phyloP scores from a whole-genome alignment of 1,140 invertebrate genomes.

The Semibalanus balanoides region DNA sequence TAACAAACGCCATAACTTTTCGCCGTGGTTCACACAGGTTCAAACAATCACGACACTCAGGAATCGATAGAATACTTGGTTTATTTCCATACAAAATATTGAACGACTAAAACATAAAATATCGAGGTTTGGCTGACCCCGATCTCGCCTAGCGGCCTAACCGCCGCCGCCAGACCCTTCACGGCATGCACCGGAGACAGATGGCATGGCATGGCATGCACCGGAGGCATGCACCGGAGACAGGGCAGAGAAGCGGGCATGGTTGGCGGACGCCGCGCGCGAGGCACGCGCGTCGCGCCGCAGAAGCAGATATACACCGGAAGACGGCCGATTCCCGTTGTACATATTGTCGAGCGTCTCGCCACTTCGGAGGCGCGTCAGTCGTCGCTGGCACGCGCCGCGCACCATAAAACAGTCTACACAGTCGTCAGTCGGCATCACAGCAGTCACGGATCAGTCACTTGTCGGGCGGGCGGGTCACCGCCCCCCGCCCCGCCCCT shows the following conservation, averaged over 20 bases:
- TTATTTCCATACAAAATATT: not conserved
- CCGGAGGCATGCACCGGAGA: too few relatives aligned
- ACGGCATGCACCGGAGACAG: too few relatives aligned
- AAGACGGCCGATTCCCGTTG: not conserved
- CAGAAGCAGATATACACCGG: not conserved
- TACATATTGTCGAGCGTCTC: not conserved
- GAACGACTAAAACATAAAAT: constrained; percentile 2
- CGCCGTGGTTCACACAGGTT: too few relatives aligned
- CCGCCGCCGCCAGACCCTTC: too few relatives aligned
- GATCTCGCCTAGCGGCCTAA: too few relatives aligned
- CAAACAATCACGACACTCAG: too few relatives aligned
- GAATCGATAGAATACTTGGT: not conserved
- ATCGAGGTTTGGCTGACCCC: not conserved
- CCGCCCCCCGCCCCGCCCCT: too few relatives aligned
- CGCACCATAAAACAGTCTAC: not conserved
- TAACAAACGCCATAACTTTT: too few relatives aligned
- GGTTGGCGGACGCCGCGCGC: too few relatives aligned
- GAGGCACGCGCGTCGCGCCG: not conserved
- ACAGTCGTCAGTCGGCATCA: not conserved
- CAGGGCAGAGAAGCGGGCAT: not conserved
- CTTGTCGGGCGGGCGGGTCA: not conserved
- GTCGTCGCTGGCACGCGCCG: not conserved
- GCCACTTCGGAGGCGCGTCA: not conserved
- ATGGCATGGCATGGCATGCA: too few relatives aligned
- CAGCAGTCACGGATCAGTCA: not conserved